A percentile compares a stretch with the other conserved stretches of the same genome.
These are phyloP conservation scores for Papilio glaucus DNA, from an alignment of 1,140 invertebrate genomes.

Conservation along the genomic window DNA sequence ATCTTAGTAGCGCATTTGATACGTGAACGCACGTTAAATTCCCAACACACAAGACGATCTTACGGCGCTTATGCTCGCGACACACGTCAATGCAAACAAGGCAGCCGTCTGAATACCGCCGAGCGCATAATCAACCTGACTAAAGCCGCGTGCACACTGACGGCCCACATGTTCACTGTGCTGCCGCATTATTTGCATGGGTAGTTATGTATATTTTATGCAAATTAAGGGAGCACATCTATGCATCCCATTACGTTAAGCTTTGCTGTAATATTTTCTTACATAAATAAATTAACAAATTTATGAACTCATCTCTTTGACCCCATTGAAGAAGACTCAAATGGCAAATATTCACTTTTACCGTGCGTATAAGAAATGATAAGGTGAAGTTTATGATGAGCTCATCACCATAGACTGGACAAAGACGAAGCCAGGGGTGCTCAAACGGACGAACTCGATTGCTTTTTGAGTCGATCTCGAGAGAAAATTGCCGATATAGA, in stretches of 20 bases:
- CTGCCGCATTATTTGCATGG: slow-evolving; percentile 39
- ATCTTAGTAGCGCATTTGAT: neutral
- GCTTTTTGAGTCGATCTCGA: too few species aligned
- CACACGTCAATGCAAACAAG: slow-evolving; percentile 47
- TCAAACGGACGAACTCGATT: too few species aligned
- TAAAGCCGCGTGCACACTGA: slow-evolving; percentile 6
- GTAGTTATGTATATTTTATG: slow-evolving; percentile 46
- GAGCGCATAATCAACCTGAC: slow-evolving; percentile 17
- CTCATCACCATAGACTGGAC: too few species aligned
- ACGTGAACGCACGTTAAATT: neutral
- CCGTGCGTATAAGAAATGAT: neutral
- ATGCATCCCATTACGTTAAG: slow-evolving; percentile 7
- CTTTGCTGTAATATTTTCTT: neutral
- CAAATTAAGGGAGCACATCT: slow-evolving; percentile 36
- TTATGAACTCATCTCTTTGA: neutral
- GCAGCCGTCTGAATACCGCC: slow-evolving; percentile 36
- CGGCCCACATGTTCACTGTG: neutral
- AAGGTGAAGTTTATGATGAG: too few species aligned
- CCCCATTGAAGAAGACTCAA: neutral
- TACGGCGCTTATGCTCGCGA: slow-evolving; percentile 13
- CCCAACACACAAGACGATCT: slow-evolving; percentile 9
- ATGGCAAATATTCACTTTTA: neutral
- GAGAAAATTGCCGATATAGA: too few species aligned
- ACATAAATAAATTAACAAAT: neutral
- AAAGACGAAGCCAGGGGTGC: too few species aligned